Percentiles rank a stretch among this genome's conserved stretches.
Evolutionary conservation across 1,140 invertebrate species (phyloP).

Genomic region (Conus ventricosus): DNA sequence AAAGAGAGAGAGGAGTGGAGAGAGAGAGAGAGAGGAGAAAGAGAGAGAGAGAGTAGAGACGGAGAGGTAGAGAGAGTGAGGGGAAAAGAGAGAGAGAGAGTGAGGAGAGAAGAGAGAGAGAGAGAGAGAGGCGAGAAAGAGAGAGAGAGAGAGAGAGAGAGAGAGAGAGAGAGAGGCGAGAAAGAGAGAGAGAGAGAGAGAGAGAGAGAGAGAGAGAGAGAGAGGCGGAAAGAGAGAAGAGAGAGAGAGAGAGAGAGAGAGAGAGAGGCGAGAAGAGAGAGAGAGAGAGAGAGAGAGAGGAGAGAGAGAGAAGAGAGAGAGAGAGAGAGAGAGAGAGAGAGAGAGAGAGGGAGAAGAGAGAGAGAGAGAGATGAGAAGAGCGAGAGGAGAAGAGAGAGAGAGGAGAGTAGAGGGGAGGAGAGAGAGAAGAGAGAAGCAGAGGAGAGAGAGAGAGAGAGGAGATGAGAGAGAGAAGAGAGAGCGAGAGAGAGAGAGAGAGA

Average conservation of each 20-base stretch:
- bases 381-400: neutral
- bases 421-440: too few species aligned
- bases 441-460: too few species aligned
- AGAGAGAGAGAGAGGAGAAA: neutral
- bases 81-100: neutral
- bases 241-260: neutral
- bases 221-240: neutral
- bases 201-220: neutral
- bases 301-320: too few species aligned
- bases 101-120: neutral
- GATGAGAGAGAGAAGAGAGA: too few species aligned
- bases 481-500: too few species aligned
- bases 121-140: neutral
- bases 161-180: neutral
- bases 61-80: neutral
- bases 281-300: too few species aligned
- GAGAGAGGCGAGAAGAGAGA: neutral
- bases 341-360: neutral
- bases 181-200: neutral
- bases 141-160: too few species aligned
- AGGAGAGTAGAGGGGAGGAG: too few species aligned
- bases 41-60: neutral
- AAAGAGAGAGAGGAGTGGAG: neutral
- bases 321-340: too few species aligned
- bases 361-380: neutral